Conservation (phyloP, 2,113 vertebrate genomes). For the Oryzias curvinotus region DNA sequence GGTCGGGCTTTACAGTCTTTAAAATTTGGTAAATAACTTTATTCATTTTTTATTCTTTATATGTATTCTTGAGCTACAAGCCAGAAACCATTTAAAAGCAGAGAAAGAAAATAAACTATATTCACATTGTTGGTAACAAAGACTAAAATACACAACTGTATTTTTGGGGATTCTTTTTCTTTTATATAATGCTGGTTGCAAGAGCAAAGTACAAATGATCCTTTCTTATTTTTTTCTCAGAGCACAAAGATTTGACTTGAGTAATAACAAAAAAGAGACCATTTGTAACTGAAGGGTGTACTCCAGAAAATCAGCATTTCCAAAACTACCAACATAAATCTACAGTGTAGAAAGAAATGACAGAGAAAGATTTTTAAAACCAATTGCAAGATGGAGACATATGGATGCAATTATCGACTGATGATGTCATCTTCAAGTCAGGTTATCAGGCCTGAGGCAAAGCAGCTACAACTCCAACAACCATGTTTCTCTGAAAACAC, state of each 20-base stretch:
- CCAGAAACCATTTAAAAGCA: no score
- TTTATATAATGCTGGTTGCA: no score
- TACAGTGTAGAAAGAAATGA: conserved; percentile 6
- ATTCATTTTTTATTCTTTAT: no score
- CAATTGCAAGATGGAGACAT: conserved; percentile 39
- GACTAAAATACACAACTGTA: no score
- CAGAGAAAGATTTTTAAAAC: conserved; percentile 11
- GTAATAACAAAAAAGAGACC: background rate
- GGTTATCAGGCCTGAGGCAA: conserved; percentile 72
- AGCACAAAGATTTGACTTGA: conserved; percentile 7
- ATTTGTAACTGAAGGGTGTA: background rate
- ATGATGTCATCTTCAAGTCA: conserved; percentile 74
- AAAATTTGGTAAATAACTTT: no score
- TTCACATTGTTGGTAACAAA: no score
- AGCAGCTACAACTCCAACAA: conserved; percentile 61
- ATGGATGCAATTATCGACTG: conserved; percentile 70
- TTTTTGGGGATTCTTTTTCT: no score
- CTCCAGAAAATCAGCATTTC: background rate
- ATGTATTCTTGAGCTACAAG: no score
- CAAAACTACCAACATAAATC: background rate
- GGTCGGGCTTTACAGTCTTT: no score
- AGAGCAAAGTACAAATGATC: no score
- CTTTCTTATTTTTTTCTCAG: conserved; percentile 10
- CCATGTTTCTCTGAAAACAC: conserved; percentile 49
- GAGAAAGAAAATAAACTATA: no score